Percentiles rank a stretch among this genome's conserved stretches.
Conservation (phyloP, 2,797 vertebrate genomes). For the Periparus ater region DNA sequence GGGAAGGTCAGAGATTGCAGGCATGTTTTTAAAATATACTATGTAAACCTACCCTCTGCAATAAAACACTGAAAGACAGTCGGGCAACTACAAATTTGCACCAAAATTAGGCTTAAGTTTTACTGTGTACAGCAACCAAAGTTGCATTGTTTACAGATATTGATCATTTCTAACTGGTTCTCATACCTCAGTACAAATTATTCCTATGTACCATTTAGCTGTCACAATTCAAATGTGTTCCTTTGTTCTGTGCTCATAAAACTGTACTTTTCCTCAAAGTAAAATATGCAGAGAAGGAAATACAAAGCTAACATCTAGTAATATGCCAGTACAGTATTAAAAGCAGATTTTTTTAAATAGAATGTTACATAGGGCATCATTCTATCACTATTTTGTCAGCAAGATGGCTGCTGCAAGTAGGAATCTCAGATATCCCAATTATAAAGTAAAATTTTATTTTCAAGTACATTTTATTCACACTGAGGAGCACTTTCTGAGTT, state of each 20-base stretch:
- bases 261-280: not conserved
- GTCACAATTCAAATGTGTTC: not conserved
- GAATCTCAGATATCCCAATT: not conserved
- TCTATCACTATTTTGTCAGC: not conserved
- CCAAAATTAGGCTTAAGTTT: not conserved
- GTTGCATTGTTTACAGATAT: not conserved
- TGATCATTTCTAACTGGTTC: not conserved
- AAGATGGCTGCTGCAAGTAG: not conserved
- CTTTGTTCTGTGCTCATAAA: not conserved
- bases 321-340: not conserved
- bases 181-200: not conserved
- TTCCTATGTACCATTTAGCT: not conserved
- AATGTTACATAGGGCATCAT: not conserved
- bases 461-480: slow-evolving; percentile 9
- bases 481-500: not conserved
- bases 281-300: not conserved
- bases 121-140: not conserved
- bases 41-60: not conserved
- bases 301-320: not conserved
- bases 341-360: not conserved
- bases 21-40: not conserved
- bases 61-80: not conserved
- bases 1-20: not conserved
- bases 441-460: slow-evolving; percentile 38
- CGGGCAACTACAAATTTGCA: not conserved